Base-by-base conservation (phyloP, 1,140 invertebrate species). In the Drosophila kurseongensis region DNA sequence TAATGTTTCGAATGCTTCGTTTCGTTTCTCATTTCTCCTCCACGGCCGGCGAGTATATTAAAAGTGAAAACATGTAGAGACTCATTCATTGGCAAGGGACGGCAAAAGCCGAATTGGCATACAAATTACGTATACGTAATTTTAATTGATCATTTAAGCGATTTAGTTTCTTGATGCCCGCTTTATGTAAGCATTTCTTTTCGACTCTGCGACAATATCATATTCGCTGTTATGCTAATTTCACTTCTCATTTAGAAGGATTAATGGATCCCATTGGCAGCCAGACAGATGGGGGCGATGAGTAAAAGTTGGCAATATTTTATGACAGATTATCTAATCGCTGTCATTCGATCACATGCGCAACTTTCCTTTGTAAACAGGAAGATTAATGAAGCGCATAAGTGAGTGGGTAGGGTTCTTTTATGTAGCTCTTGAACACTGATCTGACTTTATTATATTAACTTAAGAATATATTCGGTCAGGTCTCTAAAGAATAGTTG, bases 61-160 rank as follows among this genome's bases (percentile, higher is more conserved):
- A 86, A 86, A 86, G 83, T 86, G 83, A 86, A 86, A 86, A 86
- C 84, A 89, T 83, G 75, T 79, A 76, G 86, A 78, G 68, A 61
- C 78, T 10, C 42, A 35, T 86, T 63, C 78, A 66, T 67, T 58
- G 60, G 55, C 59, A 80, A 80, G 62, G 77, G 48, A 40, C 67
- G 44, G 62, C 74, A 55, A 38, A 75, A 51, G 68, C 51, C 63
- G 77, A 77, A 77, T 77, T 85, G 82, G 73, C 75, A 77, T 77
- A 77, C 75, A 77, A 77, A 77, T 77, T 77, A 74, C 75, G 75
- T 77, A 77, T 77, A 77, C 75, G 75, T 86, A 86, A 86, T 86
- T 88, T 86, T 86, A 86, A 86, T 86, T 86, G 84, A 83, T 76
- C 79, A 75, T 65, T 83, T 76, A 88, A 76, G 68, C 75, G 76